Base-by-base conservation (phyloP, 2,797 vertebrate species). In the Zenarchopterus dispar region DNA sequence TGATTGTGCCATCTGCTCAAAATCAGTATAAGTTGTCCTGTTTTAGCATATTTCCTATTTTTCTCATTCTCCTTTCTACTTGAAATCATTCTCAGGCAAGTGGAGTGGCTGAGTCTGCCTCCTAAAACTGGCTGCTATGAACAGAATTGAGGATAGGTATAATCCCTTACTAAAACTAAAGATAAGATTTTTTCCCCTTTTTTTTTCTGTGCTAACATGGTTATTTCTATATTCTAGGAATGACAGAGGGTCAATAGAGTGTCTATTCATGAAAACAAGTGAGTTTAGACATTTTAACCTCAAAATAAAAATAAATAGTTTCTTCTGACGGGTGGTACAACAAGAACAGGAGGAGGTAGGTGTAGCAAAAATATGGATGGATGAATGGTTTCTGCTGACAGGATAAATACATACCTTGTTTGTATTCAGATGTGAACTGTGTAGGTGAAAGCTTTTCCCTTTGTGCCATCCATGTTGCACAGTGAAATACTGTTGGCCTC, bases 271-370 rank as follows among this genome's bases (percentile, higher is more conserved):
- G 49, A 46, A n/a, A 48, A 22, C 17, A 45, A 62, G 11, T 19
- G 19, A 67, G 45, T 46, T 62, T 46, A 22, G 56, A 69, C 57
- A 39, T 19, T 45, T 21, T 45, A 18, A 42, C 62, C 33, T 2
- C 59, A 31, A 68, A 68, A 86, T 76, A 72, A 67, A 84, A 80
- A 81, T 57, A 63, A 81, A 78, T 78, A 49, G 24, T 11, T 36
- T 44, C 61, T 77, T 33, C 8, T 39, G 65, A 58, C 52, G 56
- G 23, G 22, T 31, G 16, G 1, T 44, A 22, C 68, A 26, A 26
- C 28, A 28, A 28, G 8, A 28, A 26, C 24, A 3, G 24, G 24
- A 26, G 8, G 28, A 28, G 8, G 3, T 5, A 8, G 28, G 2
- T 28, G 8, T 6, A 24, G 24, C 5, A 28, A 28, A 28, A 28